Evolutionary conservation across 2,113 vertebrate genomes (phyloP), one percentile per base, ranked within the genome.

Genomic region (Gobio gobio): DNA sequence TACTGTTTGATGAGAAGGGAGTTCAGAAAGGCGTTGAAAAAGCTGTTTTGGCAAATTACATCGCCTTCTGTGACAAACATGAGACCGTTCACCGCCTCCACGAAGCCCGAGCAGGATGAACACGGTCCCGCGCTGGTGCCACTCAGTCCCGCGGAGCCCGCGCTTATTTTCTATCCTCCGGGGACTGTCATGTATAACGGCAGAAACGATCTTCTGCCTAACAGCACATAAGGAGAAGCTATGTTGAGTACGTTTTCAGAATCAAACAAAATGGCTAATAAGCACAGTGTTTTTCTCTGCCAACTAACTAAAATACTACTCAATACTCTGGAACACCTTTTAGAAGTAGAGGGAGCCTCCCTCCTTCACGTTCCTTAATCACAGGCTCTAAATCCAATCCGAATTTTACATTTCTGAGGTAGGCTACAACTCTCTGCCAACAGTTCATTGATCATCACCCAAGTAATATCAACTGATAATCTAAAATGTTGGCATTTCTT

Each of bases 1-100:
- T 99, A 99, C 91, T 99, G 98, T 84, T 93, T 99, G 20, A 97
- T 97, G 96, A 95, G 98, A 91, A 94, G 96, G 16, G 97, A 99
- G 91, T 99, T 99, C 88, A 95, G 98, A 74, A 97, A 97, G 81
- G 96, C 97, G 4, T 93, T 99, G 88, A 97, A 95, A 83, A 97
- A 89, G 75, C 94, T 99, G 29, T 96, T 99, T 86, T 96, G 97
- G 96, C 93, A 94, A 80, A 94, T 97, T 83, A 93, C 97, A 0
- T 96, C 96, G 0, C 97, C 97, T 1, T 95, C 95, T 0, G 88
- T 95, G 73, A 96, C 96, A 66, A 91, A 94, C 80, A 96, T 95
- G 90, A 94, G 96, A 20, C 97, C 96, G 16, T 95, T 98, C 89
- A 96, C 97, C 0, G 96, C 95, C 85, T 94, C 94, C 85, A 96